phyloP scores from a whole-genome alignment of 2,888 invertebrate species.

The Pristionchus entomophagus region DNA sequence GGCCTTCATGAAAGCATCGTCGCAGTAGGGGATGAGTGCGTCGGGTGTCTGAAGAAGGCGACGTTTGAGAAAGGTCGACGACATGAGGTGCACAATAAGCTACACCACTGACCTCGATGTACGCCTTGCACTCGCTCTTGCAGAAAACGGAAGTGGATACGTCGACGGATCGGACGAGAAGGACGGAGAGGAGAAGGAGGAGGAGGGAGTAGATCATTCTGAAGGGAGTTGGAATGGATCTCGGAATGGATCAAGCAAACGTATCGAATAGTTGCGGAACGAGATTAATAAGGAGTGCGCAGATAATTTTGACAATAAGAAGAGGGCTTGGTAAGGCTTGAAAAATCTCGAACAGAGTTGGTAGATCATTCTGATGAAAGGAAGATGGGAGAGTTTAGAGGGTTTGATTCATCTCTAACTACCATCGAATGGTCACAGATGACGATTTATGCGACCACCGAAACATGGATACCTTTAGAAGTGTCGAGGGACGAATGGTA shows the following conservation, averaged over 20 bases:
- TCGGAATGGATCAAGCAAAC: background rate
- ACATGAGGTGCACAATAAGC: background rate
- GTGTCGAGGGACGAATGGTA: background rate
- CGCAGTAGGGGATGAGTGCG: conserved; percentile 31
- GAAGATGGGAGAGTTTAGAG: no score
- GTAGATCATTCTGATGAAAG: no score
- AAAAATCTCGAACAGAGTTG: no score
- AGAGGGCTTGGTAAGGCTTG: no score
- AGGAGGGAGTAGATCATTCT: conserved; percentile 35
- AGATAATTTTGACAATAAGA: no score
- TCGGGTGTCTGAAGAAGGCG: conserved; percentile 15
- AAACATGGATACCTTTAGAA: background rate
- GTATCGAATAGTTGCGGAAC: background rate
- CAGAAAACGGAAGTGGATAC: conserved; percentile 42
- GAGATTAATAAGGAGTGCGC: no score
- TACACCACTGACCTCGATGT: conserved; percentile 31
- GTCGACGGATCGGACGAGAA: background rate
- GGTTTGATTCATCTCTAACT: no score
- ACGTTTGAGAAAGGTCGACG: background rate
- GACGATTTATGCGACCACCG: background rate
- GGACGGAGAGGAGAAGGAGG: background rate
- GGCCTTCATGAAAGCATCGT: conserved; percentile 29
- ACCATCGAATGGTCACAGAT: background rate
- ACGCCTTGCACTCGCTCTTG: conserved; percentile 45
- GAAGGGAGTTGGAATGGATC: background rate